Conservation (phyloP, 2,113 vertebrate genomes). For the Bos javanicus region DNA sequence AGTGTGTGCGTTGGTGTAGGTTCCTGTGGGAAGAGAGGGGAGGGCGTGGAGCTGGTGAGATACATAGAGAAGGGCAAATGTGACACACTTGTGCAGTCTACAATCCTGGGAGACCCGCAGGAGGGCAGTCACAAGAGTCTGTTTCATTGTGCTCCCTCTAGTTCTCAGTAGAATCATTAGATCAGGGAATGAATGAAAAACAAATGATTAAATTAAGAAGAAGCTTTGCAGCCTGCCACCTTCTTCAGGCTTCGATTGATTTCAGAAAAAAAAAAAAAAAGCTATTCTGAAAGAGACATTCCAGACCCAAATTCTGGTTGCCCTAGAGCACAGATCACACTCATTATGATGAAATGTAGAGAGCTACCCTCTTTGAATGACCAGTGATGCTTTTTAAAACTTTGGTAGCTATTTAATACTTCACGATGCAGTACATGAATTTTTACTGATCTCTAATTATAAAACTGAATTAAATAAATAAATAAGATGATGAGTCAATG, state of each 20-base stretch:
- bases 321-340: neutral
- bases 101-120: neutral
- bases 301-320: neutral
- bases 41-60: neutral
- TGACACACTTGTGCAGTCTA: neutral
- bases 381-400: neutral
- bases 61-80: too few relatives aligned
- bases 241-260: neutral
- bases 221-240: neutral
- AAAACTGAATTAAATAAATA: neutral
- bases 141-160: neutral
- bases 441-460: neutral
- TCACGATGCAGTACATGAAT: neutral
- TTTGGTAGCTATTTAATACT: neutral
- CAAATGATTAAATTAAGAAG: neutral
- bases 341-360: neutral
- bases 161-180: neutral
- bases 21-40: neutral
- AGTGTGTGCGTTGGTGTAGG: rapidly evolving
- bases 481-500: neutral
- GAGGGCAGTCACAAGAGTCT: neutral
- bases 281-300: neutral
- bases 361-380: neutral
- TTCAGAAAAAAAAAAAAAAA: neutral
- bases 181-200: neutral